These are phyloP conservation scores for Dioctria linearis DNA, from an alignment of 2,888 invertebrate genomes.

Conservation along the genomic window DNA sequence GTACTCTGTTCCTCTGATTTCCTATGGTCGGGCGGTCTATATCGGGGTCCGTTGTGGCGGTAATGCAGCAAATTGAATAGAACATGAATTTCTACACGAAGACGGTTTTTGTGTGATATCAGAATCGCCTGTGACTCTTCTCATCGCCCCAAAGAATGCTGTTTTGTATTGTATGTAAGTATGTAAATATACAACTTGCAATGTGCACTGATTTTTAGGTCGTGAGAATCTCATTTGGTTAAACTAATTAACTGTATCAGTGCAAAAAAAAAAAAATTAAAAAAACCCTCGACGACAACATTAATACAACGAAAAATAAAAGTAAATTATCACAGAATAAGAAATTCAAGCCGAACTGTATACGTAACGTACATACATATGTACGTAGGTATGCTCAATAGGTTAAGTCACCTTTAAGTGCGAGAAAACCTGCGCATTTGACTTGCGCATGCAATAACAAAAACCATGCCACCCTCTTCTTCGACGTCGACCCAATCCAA, in stretches of 20 bases:
- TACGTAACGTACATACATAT: background rate
- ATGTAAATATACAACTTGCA: too few species aligned
- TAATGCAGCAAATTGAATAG: slow-evolving; percentile 35
- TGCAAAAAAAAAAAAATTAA: slow-evolving; percentile 13
- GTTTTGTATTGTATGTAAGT: background rate
- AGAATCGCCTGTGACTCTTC: slow-evolving; percentile 16
- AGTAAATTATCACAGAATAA: slow-evolving; percentile 18
- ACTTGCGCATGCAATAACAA: slow-evolving; percentile 26
- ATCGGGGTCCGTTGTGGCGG: background rate
- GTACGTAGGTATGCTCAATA: background rate
- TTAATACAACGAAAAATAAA: slow-evolving; percentile 21
- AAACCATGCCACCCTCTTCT: background rate
- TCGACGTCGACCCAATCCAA: slow-evolving; percentile 4
- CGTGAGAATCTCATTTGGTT: slow-evolving; percentile 52
- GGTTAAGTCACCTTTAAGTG: slow-evolving; percentile 14
- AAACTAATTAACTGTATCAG: slow-evolving; percentile 47
- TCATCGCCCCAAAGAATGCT: background rate
- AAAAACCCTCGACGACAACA: background rate
- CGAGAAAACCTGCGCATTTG: slow-evolving; percentile 28
- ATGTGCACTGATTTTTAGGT: slow-evolving; percentile 44
- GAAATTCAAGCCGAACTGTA: background rate
- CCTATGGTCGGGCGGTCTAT: too few species aligned
- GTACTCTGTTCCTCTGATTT: background rate
- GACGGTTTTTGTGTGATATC: slow-evolving; percentile 37
- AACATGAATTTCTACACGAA: slow-evolving; percentile 44